Evolutionary conservation across 2,113 vertebrate species (phyloP), one percentile per base, ranked within the genome.

Genomic region (Ophiodon elongatus): DNA sequence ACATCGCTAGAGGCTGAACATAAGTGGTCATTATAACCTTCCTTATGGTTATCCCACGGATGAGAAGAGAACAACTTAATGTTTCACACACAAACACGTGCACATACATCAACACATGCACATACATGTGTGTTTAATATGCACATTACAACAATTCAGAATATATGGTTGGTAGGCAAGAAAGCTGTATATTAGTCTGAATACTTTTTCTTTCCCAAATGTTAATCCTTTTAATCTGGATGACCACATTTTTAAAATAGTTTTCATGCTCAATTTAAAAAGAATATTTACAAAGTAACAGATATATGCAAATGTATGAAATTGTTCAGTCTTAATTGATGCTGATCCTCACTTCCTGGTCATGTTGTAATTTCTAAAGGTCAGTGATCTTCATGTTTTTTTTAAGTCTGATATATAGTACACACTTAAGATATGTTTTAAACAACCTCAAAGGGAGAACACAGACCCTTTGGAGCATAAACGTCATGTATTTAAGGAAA

Each of bases 351-450:
- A 57, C 75, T 37, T 85, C 80, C 91, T 88, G 79, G 65, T 69
- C 85, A 85, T 56, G 69, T 76, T 84, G 62, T 75, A 25, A 87
- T 91, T 80, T 77, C 64, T 67, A 92, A 93, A 94, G 92, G 94
- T 94, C 93, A 94, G 54, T 37, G 73, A 82, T 75, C 69, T 78
- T 82, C 63, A 69, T 90, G 88, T 91, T 93, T 92, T n/a, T 85
- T 89, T 56, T 66, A 14, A 85, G 80, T 84, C 66, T 65, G 73
- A 83, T 79, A 68, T 73, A 80, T 68, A 52, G 19, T 25, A 57
- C 14, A 62, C 23, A 29, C 71, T 63, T 70, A 80, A 85, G 64
- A n/a, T 80, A 39, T 62, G 33, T 84, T 89, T 86, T 37, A 39
- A 83, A 82, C 41, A 59, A 76, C 35, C 56, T 77, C 43, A 64